These are phyloP conservation scores for Tricholaema leucomelas DNA, from an alignment of 2,113 vertebrate species.

Conservation along the genomic window DNA sequence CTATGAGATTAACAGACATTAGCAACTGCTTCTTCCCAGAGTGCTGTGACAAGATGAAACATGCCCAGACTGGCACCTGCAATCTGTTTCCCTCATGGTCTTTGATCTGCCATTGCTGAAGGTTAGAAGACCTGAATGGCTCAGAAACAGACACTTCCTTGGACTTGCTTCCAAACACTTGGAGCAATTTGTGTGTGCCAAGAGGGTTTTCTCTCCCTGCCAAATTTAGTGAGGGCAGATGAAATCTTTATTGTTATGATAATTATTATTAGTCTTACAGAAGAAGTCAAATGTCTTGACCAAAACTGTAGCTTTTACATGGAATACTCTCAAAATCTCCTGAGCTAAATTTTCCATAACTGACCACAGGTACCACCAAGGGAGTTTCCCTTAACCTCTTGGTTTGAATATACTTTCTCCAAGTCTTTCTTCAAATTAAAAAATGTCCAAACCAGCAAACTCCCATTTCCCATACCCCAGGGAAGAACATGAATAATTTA, in stretches of 20 bases:
- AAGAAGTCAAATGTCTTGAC: neutral
- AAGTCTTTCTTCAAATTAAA: conserved; percentile 26
- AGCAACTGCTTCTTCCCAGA: conserved; percentile 48
- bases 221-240: neutral
- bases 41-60: conserved; percentile 33
- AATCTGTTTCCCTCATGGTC: neutral
- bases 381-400: neutral
- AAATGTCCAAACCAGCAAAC: conserved; percentile 8
- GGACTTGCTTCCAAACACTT: neutral
- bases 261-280: neutral
- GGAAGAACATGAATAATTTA: conserved; percentile 21
- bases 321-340: neutral
- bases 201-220: neutral
- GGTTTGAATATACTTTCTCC: neutral
- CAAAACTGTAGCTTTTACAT: neutral
- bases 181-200: neutral
- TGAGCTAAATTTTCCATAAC: neutral
- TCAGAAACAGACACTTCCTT: conserved; percentile 12
- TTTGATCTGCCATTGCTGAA: conserved; percentile 65
- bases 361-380: conserved; percentile 19
- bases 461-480: conserved; percentile 14
- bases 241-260: neutral
- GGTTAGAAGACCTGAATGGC: conserved; percentile 32
- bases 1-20: conserved; percentile 57
- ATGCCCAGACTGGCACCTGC: conserved; percentile 60